Conservation (phyloP, 2,888 invertebrate genomes). For the Stratiomys singularior region DNA sequence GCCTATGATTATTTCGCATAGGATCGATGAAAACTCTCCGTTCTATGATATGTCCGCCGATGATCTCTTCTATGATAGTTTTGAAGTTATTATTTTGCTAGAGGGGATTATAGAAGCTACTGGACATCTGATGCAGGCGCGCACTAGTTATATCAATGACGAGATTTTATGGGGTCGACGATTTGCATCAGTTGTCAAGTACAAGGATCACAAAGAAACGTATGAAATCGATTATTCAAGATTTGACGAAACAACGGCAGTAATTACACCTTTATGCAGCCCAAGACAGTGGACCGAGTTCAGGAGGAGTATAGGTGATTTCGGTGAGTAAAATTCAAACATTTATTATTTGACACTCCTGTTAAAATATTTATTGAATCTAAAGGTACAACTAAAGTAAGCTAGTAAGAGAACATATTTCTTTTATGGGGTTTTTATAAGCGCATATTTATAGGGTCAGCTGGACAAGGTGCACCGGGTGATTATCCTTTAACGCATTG, state of each 20-base stretch:
- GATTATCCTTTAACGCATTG: too few species aligned
- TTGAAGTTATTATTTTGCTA: slow-evolving; percentile 87
- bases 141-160: slow-evolving; percentile 78
- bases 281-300: slow-evolving; percentile 70
- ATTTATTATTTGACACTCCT: too few species aligned
- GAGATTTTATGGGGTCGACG: slow-evolving; percentile 90
- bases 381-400: too few species aligned
- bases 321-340: slow-evolving; percentile 56
- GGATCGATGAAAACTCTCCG: slow-evolving; percentile 86
- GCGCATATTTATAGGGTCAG: too few species aligned
- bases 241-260: slow-evolving; percentile 83
- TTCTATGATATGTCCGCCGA: slow-evolving; percentile 89
- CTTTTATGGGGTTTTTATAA: too few species aligned
- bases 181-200: slow-evolving; percentile 81
- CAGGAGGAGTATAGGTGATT: slow-evolving; percentile 61
- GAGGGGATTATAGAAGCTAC: slow-evolving; percentile 93
- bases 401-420: too few species aligned
- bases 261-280: slow-evolving; percentile 89
- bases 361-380: too few species aligned
- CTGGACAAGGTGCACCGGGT: too few species aligned
- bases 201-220: slow-evolving; percentile 74
- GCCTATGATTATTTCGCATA: slow-evolving; percentile 94
- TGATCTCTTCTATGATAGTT: slow-evolving; percentile 82
- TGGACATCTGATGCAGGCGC: slow-evolving; percentile 82
- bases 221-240: slow-evolving; percentile 90